Base-by-base conservation (phyloP, 2,113 vertebrate species). In the Myotis yumanensis region DNA sequence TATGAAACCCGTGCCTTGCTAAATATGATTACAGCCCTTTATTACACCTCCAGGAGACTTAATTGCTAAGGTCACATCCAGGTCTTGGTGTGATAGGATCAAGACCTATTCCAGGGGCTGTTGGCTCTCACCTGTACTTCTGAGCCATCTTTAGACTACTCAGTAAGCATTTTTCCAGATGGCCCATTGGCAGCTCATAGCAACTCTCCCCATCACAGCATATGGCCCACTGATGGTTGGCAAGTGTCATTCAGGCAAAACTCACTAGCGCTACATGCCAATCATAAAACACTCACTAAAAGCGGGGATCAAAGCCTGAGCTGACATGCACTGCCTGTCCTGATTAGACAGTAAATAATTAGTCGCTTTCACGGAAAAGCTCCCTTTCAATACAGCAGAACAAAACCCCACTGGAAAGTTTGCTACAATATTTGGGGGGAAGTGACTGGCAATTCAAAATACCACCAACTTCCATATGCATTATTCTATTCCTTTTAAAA, bases 161-260 rank as follows among this genome's bases (percentile, higher is more conserved):
- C 88, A 86, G 80, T 77, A 95, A 94, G 80, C 80, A 85, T 89
- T 86, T 64, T 43, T 91, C 71, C 89, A 94, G 94, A 94, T 93
- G 94, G 91, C 52, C 32, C 0, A 72, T 3, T 85, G 93, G 76
- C 79, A 93, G 71, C 46, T 95, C 59, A 92, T 17, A 87, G 71
- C 72, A 77, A 68, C 17, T 68, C 51, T 75, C 68, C 66, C 59
- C 59, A 91, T 85, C 72, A 85, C 4, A 91, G 30, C 94, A 96
- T 94, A 95, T 77, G 93, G 91, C 92, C 57, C 68, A 71, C 66
- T 77, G 54, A 90, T 76, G 57, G 69, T 35, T 96, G 94, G 95
- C 93, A 92, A 96, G 69, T 95, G 91, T 68, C 93, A 96, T 84
- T 95, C 71, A 89, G 64, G 20, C 37, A 85, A 92, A 90, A 95